phyloP scores from a whole-genome alignment of 1,140 invertebrate species.

The Catajapyx aquilonaris region DNA sequence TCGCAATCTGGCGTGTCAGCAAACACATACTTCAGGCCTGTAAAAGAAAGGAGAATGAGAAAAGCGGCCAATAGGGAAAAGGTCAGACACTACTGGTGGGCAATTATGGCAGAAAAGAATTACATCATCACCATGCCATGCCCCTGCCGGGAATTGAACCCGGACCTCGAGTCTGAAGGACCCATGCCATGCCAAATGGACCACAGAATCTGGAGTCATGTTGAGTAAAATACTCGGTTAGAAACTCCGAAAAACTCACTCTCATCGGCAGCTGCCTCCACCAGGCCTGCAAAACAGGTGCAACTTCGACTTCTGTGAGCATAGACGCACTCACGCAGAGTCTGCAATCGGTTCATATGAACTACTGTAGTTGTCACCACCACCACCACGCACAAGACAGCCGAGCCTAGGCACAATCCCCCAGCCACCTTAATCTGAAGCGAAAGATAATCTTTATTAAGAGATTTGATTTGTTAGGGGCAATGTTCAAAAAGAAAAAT shows the following conservation, averaged over 20 bases:
- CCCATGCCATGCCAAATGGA: not conserved
- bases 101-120: not conserved
- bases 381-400: constrained; percentile 61
- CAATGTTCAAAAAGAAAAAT: too few relatives aligned
- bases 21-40: constrained; percentile 34
- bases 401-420: constrained; percentile 58
- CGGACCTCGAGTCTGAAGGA: too few relatives aligned
- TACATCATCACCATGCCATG: not conserved
- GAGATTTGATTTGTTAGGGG: too few relatives aligned
- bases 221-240: not conserved
- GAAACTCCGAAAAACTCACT: not conserved
- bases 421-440: constrained; percentile 65
- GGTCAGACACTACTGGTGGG: not conserved
- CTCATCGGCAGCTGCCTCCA: not conserved
- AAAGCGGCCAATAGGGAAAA: not conserved
- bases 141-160: too few relatives aligned
- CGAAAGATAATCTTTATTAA: too few relatives aligned
- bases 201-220: not conserved
- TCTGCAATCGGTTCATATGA: constrained; percentile 76
- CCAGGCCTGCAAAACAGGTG: constrained; percentile 32
- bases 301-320: constrained; percentile 50
- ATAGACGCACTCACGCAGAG: constrained; percentile 65
- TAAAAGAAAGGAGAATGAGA: constrained; percentile 4
- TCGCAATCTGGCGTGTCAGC: constrained; percentile 66
- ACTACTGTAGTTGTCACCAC: constrained; percentile 83